phyloP scores from a whole-genome alignment of 1,140 invertebrate species.

The Solenopsis fugax region DNA sequence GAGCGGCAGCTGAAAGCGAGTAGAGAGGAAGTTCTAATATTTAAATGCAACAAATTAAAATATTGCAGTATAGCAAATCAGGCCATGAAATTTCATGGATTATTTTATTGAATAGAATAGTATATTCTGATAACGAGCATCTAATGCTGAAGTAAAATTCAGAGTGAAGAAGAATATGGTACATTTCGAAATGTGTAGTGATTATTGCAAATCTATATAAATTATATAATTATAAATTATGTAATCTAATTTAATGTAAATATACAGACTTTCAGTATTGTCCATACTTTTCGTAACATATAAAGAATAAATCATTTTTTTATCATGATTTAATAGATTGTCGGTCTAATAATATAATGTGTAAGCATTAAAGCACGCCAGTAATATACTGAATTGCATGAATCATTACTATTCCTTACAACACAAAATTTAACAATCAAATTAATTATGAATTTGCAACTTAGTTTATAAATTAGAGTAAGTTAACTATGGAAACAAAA shows the following conservation, averaged over 20 bases:
- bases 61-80: not conserved
- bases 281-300: not conserved
- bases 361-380: not conserved
- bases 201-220: not conserved
- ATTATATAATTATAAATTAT: not conserved
- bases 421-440: not conserved
- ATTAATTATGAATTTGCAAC: not conserved
- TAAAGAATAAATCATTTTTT: not conserved
- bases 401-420: not conserved
- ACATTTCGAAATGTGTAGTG: not conserved
- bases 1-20: not conserved
- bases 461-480: constrained; percentile 5
- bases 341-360: not conserved
- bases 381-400: not conserved
- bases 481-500: not conserved
- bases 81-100: not conserved
- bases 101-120: not conserved
- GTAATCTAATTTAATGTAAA: not conserved
- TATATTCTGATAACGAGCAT: not conserved
- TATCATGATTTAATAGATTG: not conserved
- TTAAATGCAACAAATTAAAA: not conserved
- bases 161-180: not conserved
- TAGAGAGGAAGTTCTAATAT: not conserved
- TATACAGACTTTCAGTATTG: not conserved
- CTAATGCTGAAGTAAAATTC: not conserved